A percentile compares a stretch with the other conserved stretches of the same genome.
Conservation (phyloP, 1,140 invertebrate genomes). For the Drosophila bocqueti region DNA sequence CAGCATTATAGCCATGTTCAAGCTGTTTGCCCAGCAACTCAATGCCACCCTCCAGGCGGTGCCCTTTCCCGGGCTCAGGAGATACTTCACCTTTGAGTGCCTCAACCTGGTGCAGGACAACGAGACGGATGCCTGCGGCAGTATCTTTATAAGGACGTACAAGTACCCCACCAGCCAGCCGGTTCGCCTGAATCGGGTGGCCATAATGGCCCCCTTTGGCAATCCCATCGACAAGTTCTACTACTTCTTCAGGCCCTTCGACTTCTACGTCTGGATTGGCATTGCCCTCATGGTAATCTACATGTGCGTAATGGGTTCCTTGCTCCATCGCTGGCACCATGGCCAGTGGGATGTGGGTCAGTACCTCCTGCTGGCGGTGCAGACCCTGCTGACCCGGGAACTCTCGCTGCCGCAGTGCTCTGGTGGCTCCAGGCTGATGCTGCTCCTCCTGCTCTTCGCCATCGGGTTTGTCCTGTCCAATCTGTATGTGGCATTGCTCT, state of each 20-base stretch:
- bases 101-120: slow-evolving; percentile 9
- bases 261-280: slow-evolving; percentile 25
- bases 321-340: slow-evolving; percentile 28
- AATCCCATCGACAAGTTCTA: slow-evolving; percentile 51
- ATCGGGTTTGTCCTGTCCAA: slow-evolving; percentile 36
- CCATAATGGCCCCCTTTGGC: slow-evolving; percentile 50
- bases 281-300: slow-evolving; percentile 18
- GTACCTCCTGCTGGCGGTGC: slow-evolving; percentile 43
- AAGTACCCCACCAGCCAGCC: slow-evolving; percentile 35
- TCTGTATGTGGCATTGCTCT: slow-evolving; percentile 46
- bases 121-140: slow-evolving; percentile 39
- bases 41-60: slow-evolving; percentile 35
- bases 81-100: slow-evolving; percentile 33
- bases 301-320: slow-evolving; percentile 27
- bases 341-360: slow-evolving; percentile 43
- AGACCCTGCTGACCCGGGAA: slow-evolving; percentile 28
- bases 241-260: slow-evolving; percentile 53
- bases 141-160: slow-evolving; percentile 41
- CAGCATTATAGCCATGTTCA: slow-evolving; percentile 25
- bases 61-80: slow-evolving; percentile 8
- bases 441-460: slow-evolving; percentile 38
- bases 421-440: neutral
- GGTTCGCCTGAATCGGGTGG: slow-evolving; percentile 41
- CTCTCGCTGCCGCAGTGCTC: slow-evolving; percentile 24
- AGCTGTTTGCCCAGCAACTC: slow-evolving; percentile 25